These are phyloP conservation scores for Axinella damicornis DNA, from an alignment of 37 sponge, comb jelly and placozoan genomes.

Conservation along the genomic window DNA sequence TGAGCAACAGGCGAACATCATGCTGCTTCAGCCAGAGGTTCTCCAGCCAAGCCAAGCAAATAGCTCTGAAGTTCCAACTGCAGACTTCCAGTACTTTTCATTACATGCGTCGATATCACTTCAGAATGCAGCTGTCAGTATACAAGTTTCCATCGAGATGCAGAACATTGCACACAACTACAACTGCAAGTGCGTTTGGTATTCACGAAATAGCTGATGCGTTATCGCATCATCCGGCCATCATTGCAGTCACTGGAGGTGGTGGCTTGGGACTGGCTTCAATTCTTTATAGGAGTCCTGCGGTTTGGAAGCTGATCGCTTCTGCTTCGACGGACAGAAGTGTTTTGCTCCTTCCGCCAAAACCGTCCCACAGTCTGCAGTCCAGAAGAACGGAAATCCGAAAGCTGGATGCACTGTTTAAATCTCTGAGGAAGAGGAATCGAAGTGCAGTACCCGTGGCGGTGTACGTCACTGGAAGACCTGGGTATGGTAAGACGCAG, in stretches of 20 bases:
- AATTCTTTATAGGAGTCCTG: not conserved
- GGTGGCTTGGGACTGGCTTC: not conserved
- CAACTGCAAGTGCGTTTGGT: not conserved
- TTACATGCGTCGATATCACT: no score
- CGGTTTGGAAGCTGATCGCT: not conserved
- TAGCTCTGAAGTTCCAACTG: no score
- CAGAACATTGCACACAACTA: not conserved
- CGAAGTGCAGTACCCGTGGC: not conserved
- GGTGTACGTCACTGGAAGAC: not conserved
- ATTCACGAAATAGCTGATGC: not conserved
- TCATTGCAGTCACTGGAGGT: not conserved
- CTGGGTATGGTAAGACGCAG: slow-evolving; percentile 4
- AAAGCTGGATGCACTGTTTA: not conserved
- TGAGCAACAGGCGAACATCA: no score
- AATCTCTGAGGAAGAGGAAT: not conserved
- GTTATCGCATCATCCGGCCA: not conserved
- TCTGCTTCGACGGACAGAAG: not conserved
- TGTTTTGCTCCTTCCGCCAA: not conserved
- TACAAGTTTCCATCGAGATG: no score
- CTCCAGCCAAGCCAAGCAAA: no score
- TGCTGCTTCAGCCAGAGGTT: no score
- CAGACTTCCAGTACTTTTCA: no score
- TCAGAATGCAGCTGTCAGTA: no score
- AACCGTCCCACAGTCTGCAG: slow-evolving; percentile 1
- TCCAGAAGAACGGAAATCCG: not conserved